A percentile compares a stretch with the other conserved stretches of the same genome.
phyloP scores from a whole-genome alignment of 2,888 invertebrate genomes.

The Nemotelus nigrinus region DNA sequence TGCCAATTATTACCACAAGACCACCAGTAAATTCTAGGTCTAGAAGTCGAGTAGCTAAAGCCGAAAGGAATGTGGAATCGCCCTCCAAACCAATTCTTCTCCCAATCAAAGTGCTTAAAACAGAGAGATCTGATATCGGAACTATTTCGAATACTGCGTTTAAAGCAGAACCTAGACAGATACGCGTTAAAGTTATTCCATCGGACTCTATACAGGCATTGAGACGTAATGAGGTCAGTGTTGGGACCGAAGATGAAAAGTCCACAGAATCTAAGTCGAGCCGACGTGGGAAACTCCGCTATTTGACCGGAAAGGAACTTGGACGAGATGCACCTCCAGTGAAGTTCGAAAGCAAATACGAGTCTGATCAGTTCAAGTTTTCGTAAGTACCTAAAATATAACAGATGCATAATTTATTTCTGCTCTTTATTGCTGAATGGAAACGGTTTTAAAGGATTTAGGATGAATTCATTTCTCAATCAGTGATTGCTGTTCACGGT shows the following conservation, averaged over 20 bases:
- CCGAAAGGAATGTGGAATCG: neutral
- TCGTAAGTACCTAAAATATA: conserved; percentile 18
- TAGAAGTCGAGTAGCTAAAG: neutral
- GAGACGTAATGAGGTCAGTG: neutral
- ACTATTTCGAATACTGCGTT: neutral
- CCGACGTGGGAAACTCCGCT: conserved; percentile 27
- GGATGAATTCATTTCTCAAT: too few species aligned
- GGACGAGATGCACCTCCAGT: conserved; percentile 22
- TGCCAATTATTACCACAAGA: conserved; percentile 2
- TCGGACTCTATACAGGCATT: neutral
- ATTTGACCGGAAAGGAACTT: conserved; percentile 18
- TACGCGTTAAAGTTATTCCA: neutral
- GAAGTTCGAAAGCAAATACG: conserved; percentile 30
- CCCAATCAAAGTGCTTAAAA: conserved; percentile 3
- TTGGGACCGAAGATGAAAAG: neutral
- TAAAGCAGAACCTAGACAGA: neutral
- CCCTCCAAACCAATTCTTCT: neutral
- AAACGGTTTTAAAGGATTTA: too few species aligned
- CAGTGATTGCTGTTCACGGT: too few species aligned
- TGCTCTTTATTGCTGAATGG: too few species aligned
- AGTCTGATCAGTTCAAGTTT: conserved; percentile 12
- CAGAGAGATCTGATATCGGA: neutral
- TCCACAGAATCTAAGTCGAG: neutral
- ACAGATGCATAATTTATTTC: neutral
- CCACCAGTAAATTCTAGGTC: neutral